Evolutionary conservation across 1,140 invertebrate species (phyloP).

Genomic region (Drosophila melanogaster): DNA sequence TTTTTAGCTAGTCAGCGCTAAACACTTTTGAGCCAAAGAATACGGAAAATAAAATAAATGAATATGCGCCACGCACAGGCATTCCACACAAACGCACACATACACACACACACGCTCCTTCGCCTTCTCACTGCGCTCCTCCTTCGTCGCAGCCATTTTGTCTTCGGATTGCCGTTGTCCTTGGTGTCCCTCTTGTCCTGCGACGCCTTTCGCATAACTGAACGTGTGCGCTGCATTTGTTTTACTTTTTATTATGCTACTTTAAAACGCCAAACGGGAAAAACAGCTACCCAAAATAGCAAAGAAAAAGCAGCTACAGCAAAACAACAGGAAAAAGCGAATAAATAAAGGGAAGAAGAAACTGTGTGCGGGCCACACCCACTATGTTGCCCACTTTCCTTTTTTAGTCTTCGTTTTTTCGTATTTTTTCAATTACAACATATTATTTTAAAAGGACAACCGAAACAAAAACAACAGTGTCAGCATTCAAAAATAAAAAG

Average conservation of each 20-base stretch:
- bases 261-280: conserved; percentile 63
- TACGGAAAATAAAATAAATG: conserved; percentile 71
- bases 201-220: conserved; percentile 68
- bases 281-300: conserved; percentile 34
- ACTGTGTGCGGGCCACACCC: conserved; percentile 30
- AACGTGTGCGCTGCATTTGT: conserved; percentile 78
- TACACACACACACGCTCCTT: conserved; percentile 9
- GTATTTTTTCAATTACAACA: conserved; percentile 26
- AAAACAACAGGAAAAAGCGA: conserved; percentile 11
- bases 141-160: conserved; percentile 50
- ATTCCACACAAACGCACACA: conserved; percentile 43
- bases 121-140: background rate
- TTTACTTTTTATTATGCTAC: conserved; percentile 77
- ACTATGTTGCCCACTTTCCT: conserved; percentile 39
- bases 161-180: conserved; percentile 39
- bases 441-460: conserved; percentile 64
- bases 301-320: conserved; percentile 18
- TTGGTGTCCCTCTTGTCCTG: conserved; percentile 42
- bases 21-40: conserved; percentile 43
- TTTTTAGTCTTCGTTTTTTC: conserved; percentile 38
- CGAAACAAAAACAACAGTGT: conserved; percentile 21
- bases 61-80: conserved; percentile 72
- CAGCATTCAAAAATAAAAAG: conserved; percentile 21
- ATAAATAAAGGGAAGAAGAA: conserved; percentile 9
- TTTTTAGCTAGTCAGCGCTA: conserved; percentile 72